phyloP scores from a whole-genome alignment of 2,797 vertebrate genomes.

The Lepilemur septentrionalis region DNA sequence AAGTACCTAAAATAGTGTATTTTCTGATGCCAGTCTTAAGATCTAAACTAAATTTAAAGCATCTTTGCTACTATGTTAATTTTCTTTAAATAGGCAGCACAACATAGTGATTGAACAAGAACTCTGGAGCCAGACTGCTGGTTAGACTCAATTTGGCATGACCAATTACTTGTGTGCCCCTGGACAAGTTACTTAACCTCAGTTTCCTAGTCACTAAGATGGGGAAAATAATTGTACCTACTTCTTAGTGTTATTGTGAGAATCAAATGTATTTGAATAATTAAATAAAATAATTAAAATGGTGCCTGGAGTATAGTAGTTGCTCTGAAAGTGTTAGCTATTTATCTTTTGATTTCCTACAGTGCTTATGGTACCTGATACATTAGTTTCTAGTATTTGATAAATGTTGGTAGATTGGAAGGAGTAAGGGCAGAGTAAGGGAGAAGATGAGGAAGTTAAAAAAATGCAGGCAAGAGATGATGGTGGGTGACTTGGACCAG shows the following conservation, averaged over 20 bases:
- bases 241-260: conserved; percentile 21
- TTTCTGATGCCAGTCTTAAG: background rate
- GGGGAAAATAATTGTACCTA: background rate
- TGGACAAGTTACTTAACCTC: background rate
- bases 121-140: background rate
- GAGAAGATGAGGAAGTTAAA: background rate
- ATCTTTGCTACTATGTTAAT: background rate
- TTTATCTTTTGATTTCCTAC: background rate
- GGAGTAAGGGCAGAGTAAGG: background rate
- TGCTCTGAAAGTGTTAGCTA: background rate
- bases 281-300: conserved; percentile 19
- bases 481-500: background rate
- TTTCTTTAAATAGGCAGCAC: background rate
- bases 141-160: background rate
- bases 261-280: conserved; percentile 7
- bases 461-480: background rate
- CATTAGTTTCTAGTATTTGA: background rate
- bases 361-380: background rate
- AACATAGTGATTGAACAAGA: background rate
- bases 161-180: background rate
- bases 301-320: background rate
- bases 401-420: background rate
- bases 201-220: background rate
- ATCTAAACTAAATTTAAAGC: conserved; percentile 19
- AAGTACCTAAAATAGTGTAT: background rate